phyloP scores from a whole-genome alignment of 2,888 invertebrate genomes.

The Julus scanicus region DNA sequence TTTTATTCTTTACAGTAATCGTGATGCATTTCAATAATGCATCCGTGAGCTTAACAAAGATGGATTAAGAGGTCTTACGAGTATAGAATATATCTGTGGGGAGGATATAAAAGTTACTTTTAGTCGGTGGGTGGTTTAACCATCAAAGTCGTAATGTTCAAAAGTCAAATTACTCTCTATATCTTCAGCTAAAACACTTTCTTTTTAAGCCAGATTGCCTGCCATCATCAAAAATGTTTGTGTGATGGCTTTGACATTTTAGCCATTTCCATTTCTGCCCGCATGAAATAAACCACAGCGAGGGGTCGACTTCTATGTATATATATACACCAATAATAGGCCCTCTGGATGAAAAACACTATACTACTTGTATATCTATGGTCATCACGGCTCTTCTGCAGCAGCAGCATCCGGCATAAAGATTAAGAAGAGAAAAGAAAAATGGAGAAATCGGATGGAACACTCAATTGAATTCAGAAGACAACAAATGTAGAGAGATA shows the following conservation, averaged over 20 bases:
- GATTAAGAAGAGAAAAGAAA: slow-evolving; percentile 38
- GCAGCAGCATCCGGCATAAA: slow-evolving; percentile 25
- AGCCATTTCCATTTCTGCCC: slow-evolving; percentile 27
- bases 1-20: too few relatives aligned
- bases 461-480: slow-evolving; percentile 42
- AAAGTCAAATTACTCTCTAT: slow-evolving; percentile 39
- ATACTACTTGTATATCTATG: neutral
- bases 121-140: neutral
- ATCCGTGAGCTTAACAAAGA: neutral
- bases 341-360: neutral
- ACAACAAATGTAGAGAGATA: slow-evolving; percentile 42
- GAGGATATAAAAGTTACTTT: neutral
- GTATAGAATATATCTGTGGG: neutral
- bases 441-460: slow-evolving; percentile 42
- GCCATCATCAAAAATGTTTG: slow-evolving; percentile 39
- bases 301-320: neutral
- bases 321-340: neutral
- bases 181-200: slow-evolving; percentile 32
- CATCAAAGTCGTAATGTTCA: neutral
- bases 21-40: neutral
- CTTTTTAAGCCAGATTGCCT: slow-evolving; percentile 36
- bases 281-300: neutral
- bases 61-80: neutral
- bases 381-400: slow-evolving; percentile 7
- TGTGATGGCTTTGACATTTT: slow-evolving; percentile 32